phyloP scores from a whole-genome alignment of 2,888 invertebrate genomes.

The Odontomyia ornata region DNA sequence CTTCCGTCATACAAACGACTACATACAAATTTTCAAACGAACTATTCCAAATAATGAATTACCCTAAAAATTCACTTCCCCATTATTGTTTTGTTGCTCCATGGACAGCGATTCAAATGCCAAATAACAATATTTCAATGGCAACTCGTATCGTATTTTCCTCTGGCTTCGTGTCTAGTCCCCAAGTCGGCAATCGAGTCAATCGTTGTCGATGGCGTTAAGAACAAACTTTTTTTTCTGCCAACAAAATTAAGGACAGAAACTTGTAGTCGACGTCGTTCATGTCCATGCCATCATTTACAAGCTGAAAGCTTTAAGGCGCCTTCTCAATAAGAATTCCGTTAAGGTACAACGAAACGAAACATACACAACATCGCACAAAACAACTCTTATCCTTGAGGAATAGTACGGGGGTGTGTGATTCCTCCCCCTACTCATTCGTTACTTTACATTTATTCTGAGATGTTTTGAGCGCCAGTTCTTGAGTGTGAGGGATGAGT shows the following conservation, averaged over 20 bases:
- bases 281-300: conserved; percentile 22
- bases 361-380: not conserved
- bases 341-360: conserved; percentile 35
- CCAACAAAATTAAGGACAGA: conserved; percentile 25
- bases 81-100: too few relatives aligned
- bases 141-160: conserved; percentile 14
- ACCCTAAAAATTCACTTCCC: too few relatives aligned
- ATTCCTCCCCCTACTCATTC: conserved; percentile 16
- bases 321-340: conserved; percentile 36
- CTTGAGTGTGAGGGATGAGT: not conserved
- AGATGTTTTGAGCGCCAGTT: not conserved
- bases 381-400: conserved; percentile 38
- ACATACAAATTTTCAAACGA: too few relatives aligned
- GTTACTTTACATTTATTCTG: not conserved
- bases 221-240: conserved; percentile 28
- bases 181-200: conserved; percentile 3
- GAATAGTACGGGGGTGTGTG: not conserved
- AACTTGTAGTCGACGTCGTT: conserved; percentile 12
- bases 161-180: conserved; percentile 12
- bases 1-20: too few relatives aligned
- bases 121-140: conserved; percentile 1
- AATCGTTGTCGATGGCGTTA: conserved; percentile 20
- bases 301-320: conserved; percentile 31
- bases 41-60: too few relatives aligned
- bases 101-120: too few relatives aligned